phyloP scores from a whole-genome alignment of 2,888 invertebrate genomes.

The Muschampia plurimacula region DNA sequence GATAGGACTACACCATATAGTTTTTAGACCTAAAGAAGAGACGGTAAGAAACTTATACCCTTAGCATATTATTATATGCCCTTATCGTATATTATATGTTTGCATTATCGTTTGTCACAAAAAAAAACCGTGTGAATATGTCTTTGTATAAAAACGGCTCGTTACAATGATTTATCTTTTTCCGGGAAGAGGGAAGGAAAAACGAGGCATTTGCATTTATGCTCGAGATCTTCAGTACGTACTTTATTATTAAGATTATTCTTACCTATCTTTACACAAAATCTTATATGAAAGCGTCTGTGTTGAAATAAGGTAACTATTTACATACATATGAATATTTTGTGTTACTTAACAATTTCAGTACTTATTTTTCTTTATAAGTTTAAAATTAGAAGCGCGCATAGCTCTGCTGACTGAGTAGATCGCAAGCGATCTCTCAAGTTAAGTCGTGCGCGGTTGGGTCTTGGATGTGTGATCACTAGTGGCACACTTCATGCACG shows the following conservation, averaged over 20 bases:
- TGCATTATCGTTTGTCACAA: constrained; percentile 27
- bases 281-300: neutral
- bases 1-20: too few relatives aligned
- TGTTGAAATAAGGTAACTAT: too few relatives aligned
- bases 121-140: constrained; percentile 70
- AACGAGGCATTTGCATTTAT: constrained; percentile 25
- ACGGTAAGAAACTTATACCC: too few relatives aligned
- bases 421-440: too few relatives aligned
- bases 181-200: constrained; percentile 65
- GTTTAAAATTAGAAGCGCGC: too few relatives aligned
- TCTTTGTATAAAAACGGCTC: constrained; percentile 63
- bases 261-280: neutral
- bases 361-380: too few relatives aligned
- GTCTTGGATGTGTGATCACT: too few relatives aligned
- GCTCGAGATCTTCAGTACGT: constrained; percentile 8
- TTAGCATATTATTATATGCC: too few relatives aligned
- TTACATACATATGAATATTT: neutral
- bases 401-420: too few relatives aligned
- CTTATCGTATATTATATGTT: constrained; percentile 6
- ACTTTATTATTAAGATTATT: neutral
- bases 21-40: too few relatives aligned
- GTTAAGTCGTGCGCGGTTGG: too few relatives aligned
- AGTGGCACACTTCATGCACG: too few relatives aligned
- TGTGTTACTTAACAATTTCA: neutral
- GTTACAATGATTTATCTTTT: constrained; percentile 78